Evolutionary conservation across 2,113 vertebrate species (phyloP).

Genomic region (Monarcha castaneiventris): DNA sequence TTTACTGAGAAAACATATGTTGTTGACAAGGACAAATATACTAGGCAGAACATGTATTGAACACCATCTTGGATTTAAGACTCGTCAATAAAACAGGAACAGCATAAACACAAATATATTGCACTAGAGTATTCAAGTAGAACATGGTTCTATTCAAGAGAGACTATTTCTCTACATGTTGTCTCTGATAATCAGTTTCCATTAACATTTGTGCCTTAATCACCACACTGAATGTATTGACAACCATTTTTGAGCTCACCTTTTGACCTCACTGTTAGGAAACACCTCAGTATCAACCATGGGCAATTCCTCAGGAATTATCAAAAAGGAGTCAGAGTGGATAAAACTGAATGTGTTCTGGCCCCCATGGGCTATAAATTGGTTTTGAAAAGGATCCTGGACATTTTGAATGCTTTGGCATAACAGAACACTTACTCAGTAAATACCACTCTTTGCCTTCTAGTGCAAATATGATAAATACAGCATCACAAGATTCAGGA

Average conservation of each 20-base stretch:
- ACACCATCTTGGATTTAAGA: neutral
- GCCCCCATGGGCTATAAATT: neutral
- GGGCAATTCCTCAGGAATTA: neutral
- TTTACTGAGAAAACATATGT: neutral
- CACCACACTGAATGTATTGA: neutral
- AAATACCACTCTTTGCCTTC: neutral
- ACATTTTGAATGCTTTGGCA: neutral
- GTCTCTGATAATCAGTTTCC: neutral
- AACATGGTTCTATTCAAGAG: neutral
- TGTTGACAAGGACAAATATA: neutral
- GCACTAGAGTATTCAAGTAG: neutral
- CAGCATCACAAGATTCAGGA: neutral
- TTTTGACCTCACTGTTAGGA: neutral
- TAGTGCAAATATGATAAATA: neutral
- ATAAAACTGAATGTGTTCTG: neutral
- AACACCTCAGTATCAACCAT: neutral
- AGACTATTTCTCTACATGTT: neutral
- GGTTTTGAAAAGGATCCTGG: neutral
- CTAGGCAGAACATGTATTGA: neutral
- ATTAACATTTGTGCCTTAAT: neutral
- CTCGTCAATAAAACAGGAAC: neutral
- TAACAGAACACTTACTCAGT: neutral
- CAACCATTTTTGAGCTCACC: neutral
- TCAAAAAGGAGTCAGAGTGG: neutral
- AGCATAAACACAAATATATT: neutral